These are phyloP conservation scores for Drosophila percnosoma DNA, from an alignment of 2,888 invertebrate species.

Conservation along the genomic window DNA sequence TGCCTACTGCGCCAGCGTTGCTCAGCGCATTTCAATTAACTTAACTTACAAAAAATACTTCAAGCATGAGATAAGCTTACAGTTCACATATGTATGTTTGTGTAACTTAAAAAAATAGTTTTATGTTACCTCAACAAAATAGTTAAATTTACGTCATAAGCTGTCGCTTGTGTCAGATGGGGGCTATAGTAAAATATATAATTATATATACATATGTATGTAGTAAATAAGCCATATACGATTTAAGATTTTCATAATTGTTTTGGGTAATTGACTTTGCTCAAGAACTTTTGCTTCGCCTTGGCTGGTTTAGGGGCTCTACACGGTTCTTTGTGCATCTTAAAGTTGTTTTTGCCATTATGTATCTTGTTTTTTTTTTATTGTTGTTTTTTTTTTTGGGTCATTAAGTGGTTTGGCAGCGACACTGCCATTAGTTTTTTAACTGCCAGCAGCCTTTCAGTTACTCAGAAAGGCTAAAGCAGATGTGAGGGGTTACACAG, in stretches of 20 bases:
- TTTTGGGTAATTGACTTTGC: conserved; percentile 55
- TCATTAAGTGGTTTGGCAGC: conserved; percentile 53
- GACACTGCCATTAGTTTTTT: conserved; percentile 43
- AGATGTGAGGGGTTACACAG: conserved; percentile 43
- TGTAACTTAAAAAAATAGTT: neutral
- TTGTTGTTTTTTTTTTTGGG: neutral
- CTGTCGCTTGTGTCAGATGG: conserved; percentile 4
- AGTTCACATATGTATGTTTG: neutral
- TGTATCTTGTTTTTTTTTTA: neutral
- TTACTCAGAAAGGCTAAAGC: conserved; percentile 45
- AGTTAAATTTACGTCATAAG: conserved; percentile 30
- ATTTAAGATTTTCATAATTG: conserved; percentile 34
- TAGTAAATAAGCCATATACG: conserved; percentile 23
- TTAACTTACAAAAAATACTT: conserved; percentile 52
- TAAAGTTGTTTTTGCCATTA: neutral
- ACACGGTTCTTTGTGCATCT: conserved; percentile 53
- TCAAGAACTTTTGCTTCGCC: conserved; percentile 60
- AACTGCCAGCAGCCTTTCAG: conserved; percentile 41
- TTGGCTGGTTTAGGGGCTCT: conserved; percentile 36
- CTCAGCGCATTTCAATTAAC: conserved; percentile 67
- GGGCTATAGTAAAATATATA: neutral
- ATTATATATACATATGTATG: neutral
- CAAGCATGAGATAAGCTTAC: conserved; percentile 29
- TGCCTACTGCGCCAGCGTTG: conserved; percentile 33
- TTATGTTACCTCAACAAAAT: conserved; percentile 11